phyloP scores from a whole-genome alignment of 2,113 vertebrate genomes.

The Eonycteris spelaea region DNA sequence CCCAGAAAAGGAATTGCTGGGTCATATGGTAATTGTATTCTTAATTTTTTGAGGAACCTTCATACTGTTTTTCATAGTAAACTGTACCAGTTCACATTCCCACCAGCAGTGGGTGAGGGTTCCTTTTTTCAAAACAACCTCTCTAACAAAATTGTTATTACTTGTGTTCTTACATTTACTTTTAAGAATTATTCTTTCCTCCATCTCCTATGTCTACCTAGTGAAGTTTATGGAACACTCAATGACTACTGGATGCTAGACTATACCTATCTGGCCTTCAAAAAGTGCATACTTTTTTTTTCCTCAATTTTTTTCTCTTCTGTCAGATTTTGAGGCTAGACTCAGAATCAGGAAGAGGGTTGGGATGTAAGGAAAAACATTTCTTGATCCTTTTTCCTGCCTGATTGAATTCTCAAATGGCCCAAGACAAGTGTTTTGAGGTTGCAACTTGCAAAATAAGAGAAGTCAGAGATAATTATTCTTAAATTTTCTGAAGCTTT shows the following conservation, averaged over 20 bases:
- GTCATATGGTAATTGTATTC: no score
- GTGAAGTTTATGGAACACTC: neutral
- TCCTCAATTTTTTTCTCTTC: neutral
- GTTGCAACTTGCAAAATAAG: neutral
- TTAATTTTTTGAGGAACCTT: no score
- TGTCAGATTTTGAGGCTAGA: neutral
- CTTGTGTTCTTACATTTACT: no score
- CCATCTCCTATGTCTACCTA: neutral
- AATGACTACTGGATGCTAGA: neutral
- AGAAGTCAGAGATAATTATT: neutral
- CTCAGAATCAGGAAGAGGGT: neutral
- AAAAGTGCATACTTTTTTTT: slow-evolving; percentile 1
- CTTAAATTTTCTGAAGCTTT: slow-evolving; percentile 14
- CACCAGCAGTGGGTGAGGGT: no score
- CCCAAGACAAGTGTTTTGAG: neutral
- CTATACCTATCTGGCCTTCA: neutral
- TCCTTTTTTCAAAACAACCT: no score
- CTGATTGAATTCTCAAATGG: neutral
- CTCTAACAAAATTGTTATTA: no score
- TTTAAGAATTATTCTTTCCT: no score
- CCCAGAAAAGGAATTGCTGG: no score
- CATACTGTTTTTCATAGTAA: no score
- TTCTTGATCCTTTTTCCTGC: neutral
- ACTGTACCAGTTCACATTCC: no score
- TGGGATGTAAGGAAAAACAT: neutral